Percentiles rank a stretch among this genome's conserved stretches.
Evolutionary conservation across 2,797 vertebrate genomes (phyloP).

Genomic region (Catharus ustulatus): DNA sequence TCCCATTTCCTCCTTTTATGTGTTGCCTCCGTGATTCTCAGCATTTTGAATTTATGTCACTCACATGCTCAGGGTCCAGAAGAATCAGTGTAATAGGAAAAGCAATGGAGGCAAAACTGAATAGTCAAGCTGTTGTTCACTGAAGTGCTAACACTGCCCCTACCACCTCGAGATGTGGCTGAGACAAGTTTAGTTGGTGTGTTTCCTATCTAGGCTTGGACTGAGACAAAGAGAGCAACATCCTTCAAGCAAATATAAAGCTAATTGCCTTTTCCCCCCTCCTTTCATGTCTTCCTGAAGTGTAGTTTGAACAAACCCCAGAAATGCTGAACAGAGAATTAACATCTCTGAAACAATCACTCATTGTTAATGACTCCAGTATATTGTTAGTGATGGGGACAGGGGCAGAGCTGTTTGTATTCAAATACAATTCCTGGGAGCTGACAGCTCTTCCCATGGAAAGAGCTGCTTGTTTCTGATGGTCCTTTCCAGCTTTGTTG

Average conservation of each 20-base stretch:
- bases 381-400: not conserved
- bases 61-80: constrained; percentile 35
- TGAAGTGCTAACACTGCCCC: not conserved
- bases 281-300: not conserved
- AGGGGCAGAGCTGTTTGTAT: not conserved
- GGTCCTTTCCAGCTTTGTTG: not conserved
- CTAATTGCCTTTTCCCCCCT: not conserved
- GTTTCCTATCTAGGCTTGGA: not conserved
- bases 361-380: not conserved
- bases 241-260: not conserved
- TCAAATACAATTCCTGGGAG: not conserved
- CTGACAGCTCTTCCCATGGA: not conserved
- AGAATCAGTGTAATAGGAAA: constrained; percentile 39
- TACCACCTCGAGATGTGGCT: not conserved
- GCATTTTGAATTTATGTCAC: constrained; percentile 34
- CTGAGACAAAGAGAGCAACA: not conserved
- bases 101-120: not conserved
- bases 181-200: not conserved
- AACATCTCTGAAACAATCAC: not conserved
- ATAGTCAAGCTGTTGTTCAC: constrained; percentile 26
- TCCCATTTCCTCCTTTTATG: not conserved
- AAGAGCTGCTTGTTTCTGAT: not conserved
- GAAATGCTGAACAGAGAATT: not conserved
- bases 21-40: not conserved
- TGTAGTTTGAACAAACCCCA: not conserved